These are phyloP conservation scores for Danaus melanippus DNA, from an alignment of 1,140 invertebrate genomes.

Conservation along the genomic window DNA sequence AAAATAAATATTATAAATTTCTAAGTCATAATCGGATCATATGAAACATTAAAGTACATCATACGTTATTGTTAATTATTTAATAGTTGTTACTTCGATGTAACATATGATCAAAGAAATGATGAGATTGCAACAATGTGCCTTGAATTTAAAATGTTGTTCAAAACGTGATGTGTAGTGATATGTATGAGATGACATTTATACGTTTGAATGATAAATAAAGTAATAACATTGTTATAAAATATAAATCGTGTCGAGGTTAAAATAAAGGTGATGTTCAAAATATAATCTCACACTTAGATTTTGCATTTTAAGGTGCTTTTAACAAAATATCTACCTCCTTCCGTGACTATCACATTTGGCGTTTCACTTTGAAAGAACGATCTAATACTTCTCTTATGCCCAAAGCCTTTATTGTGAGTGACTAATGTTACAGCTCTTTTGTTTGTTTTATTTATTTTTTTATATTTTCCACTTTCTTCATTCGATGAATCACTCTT, in stretches of 20 bases:
- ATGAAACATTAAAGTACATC: no score
- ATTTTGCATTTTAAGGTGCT: slow-evolving; percentile 7
- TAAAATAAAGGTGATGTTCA: neutral
- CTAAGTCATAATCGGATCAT: no score
- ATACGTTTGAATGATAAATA: slow-evolving; percentile 2
- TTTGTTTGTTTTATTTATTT: slow-evolving; percentile 62
- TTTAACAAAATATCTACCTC: slow-evolving; percentile 56
- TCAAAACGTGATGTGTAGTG: slow-evolving; percentile 23
- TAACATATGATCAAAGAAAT: neutral
- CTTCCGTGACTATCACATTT: slow-evolving; percentile 67
- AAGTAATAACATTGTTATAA: slow-evolving; percentile 3
- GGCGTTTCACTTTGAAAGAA: slow-evolving; percentile 65
- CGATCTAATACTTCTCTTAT: slow-evolving; percentile 52
- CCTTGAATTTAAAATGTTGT: slow-evolving; percentile 11
- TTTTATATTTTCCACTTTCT: slow-evolving; percentile 60
- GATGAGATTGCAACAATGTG: slow-evolving; percentile 9
- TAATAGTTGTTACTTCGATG: no score
- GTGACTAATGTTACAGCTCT: slow-evolving; percentile 57
- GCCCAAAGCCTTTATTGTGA: slow-evolving; percentile 50
- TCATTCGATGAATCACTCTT: slow-evolving; percentile 58
- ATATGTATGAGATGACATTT: slow-evolving; percentile 26
- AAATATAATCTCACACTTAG: slow-evolving; percentile 22
- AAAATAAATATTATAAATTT: slow-evolving; percentile 10
- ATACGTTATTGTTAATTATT: no score
- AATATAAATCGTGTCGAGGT: neutral